A percentile compares a stretch with the other conserved stretches of the same genome.
These are phyloP conservation scores for Epizoanthus fatuus DNA, from an alignment of 92 coral and sea anemone genomes.

Conservation along the genomic window DNA sequence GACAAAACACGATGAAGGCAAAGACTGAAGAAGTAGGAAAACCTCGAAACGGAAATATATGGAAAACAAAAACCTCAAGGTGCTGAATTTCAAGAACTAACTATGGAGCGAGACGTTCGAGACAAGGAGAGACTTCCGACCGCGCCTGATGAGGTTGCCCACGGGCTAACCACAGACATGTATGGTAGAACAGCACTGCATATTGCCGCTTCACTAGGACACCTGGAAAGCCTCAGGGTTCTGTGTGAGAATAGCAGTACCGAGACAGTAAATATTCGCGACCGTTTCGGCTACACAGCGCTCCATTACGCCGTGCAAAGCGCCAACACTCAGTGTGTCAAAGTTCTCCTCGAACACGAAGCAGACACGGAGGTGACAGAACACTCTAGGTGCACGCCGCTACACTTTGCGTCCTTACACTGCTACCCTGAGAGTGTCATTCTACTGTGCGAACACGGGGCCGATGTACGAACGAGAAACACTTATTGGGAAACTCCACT, in stretches of 20 bases:
- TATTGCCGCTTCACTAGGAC: slow-evolving; percentile 56
- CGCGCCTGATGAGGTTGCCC: neutral
- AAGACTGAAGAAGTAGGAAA: too few relatives aligned
- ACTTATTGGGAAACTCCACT: slow-evolving; percentile 66
- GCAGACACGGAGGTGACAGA: slow-evolving; percentile 49
- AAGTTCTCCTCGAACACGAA: slow-evolving; percentile 48
- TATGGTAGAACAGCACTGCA: slow-evolving; percentile 60
- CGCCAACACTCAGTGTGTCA: slow-evolving; percentile 60
- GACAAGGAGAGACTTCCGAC: neutral
- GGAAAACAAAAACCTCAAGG: neutral
- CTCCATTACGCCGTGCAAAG: slow-evolving; percentile 76
- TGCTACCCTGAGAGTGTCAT: slow-evolving; percentile 63
- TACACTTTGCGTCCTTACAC: slow-evolving; percentile 72
- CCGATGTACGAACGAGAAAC: slow-evolving; percentile 68
- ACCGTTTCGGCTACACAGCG: slow-evolving; percentile 67
- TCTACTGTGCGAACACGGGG: slow-evolving; percentile 74
- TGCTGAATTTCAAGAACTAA: neutral
- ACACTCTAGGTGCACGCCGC: slow-evolving; percentile 55
- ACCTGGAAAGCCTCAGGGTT: slow-evolving; percentile 34
- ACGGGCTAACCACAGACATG: neutral
- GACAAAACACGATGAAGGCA: too few relatives aligned
- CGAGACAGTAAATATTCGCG: slow-evolving; percentile 47
- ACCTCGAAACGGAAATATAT: neutral
- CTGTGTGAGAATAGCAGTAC: slow-evolving; percentile 43
- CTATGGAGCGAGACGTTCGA: neutral